Percentiles rank a stretch among this genome's conserved stretches.
These are phyloP conservation scores for Entelurus aequoreus DNA, from an alignment of 2,113 vertebrate species.

Conservation along the genomic window DNA sequence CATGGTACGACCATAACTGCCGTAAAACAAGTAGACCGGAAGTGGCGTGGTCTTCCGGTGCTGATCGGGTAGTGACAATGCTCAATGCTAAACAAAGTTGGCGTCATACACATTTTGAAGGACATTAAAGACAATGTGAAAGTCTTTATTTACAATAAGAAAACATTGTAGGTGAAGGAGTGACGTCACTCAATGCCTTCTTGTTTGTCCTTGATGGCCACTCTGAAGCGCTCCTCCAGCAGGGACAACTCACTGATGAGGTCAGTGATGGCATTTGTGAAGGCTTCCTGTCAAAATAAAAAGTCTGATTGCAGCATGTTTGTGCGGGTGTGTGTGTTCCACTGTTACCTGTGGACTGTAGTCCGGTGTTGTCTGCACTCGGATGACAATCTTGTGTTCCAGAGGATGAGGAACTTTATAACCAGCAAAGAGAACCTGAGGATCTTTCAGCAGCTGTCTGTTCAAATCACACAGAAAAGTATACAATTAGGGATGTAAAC, in stretches of 20 bases:
- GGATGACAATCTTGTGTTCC: slow-evolving; percentile 67
- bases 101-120: background rate
- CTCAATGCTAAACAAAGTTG: too few relatives aligned
- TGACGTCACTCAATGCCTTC: slow-evolving; percentile 61
- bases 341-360: slow-evolving; percentile 61
- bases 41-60: too few relatives aligned
- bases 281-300: slow-evolving; percentile 48
- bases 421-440: slow-evolving; percentile 66
- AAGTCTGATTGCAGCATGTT: slow-evolving; percentile 3
- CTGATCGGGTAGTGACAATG: too few relatives aligned
- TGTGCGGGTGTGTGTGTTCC: background rate
- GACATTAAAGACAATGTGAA: background rate
- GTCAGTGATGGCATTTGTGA: slow-evolving; percentile 65
- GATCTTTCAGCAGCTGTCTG: slow-evolving; percentile 66
- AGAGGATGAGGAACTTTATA: slow-evolving; percentile 69
- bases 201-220: slow-evolving; percentile 68
- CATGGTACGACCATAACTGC: too few relatives aligned
- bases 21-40: too few relatives aligned
- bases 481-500: too few relatives aligned
- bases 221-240: slow-evolving; percentile 64
- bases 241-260: slow-evolving; percentile 64
- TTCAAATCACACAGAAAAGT: background rate
- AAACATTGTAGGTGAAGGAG: background rate
- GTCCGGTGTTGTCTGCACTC: slow-evolving; percentile 66
- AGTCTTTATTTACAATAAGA: slow-evolving; percentile 46